These are phyloP conservation scores for Porites divaricata DNA, from an alignment of 92 coral and sea anemone species.

Conservation along the genomic window DNA sequence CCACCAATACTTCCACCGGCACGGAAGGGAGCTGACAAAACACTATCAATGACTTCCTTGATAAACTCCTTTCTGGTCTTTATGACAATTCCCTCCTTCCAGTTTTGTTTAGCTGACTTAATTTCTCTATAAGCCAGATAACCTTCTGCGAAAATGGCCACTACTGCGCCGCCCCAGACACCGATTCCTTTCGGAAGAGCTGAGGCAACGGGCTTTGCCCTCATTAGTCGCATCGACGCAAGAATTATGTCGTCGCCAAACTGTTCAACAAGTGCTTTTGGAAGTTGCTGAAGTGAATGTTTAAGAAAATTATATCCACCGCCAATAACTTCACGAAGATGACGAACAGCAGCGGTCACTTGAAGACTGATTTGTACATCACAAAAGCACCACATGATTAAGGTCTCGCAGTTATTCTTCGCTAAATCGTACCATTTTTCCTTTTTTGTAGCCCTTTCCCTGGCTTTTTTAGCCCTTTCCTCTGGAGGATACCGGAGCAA, in stretches of 20 bases:
- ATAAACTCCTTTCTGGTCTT: not conserved
- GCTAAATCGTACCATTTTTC: not conserved
- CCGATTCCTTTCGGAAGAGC: not conserved
- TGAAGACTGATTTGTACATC: not conserved
- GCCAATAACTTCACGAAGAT: not conserved
- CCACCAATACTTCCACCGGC: not conserved
- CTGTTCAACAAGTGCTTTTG: not conserved
- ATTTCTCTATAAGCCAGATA: not conserved
- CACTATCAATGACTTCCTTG: not conserved
- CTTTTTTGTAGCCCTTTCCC: not conserved
- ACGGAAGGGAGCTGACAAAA: not conserved
- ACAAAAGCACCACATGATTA: constrained; percentile 12
- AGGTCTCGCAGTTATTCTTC: not conserved
- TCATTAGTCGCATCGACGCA: not conserved
- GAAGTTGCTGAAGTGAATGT: constrained; percentile 6
- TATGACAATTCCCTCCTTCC: not conserved
- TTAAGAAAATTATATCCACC: not conserved
- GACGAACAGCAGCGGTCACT: not conserved
- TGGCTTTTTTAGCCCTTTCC: not conserved
- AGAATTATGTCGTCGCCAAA: not conserved
- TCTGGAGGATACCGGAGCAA: not conserved
- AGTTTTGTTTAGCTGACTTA: constrained; percentile 10
- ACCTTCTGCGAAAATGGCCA: not conserved
- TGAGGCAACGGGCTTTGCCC: not conserved
- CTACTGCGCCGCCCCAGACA: not conserved